phyloP scores from a whole-genome alignment of 2,113 vertebrate genomes.

The Varanus salvator region DNA sequence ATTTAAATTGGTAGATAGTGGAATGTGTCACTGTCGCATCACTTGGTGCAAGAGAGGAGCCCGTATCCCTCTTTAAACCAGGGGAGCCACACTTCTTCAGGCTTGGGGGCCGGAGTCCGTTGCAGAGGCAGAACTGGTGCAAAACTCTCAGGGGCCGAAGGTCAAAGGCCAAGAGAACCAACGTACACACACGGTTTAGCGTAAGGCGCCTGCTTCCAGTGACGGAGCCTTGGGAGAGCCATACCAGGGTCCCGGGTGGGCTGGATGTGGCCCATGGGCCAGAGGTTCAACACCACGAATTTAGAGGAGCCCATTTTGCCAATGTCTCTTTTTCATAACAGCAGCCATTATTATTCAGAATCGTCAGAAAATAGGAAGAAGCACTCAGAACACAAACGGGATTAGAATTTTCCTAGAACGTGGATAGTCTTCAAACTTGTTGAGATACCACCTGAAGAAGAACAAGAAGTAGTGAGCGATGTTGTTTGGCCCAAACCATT shows the following conservation, averaged over 20 bases:
- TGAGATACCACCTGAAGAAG: constrained; percentile 90
- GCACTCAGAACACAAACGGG: constrained; percentile 86
- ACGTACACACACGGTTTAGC: no score
- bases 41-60: background rate
- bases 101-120: no score
- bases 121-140: no score
- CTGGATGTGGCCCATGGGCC: no score
- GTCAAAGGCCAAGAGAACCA: no score
- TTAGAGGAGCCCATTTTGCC: no score
- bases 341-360: constrained; percentile 3
- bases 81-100: no score
- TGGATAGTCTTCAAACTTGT: constrained; percentile 95
- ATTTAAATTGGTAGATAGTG: background rate
- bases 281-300: no score
- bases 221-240: no score
- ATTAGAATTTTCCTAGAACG: constrained; percentile 89
- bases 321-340: background rate
- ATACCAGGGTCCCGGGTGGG: no score
- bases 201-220: no score
- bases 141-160: no score
- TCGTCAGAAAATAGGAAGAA: background rate
- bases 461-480: constrained; percentile 22
- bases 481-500: background rate
- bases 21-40: background rate
- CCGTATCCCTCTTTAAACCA: background rate